These are phyloP conservation scores for Cordilura impudica DNA, from an alignment of 2,888 invertebrate species.

Conservation along the genomic window DNA sequence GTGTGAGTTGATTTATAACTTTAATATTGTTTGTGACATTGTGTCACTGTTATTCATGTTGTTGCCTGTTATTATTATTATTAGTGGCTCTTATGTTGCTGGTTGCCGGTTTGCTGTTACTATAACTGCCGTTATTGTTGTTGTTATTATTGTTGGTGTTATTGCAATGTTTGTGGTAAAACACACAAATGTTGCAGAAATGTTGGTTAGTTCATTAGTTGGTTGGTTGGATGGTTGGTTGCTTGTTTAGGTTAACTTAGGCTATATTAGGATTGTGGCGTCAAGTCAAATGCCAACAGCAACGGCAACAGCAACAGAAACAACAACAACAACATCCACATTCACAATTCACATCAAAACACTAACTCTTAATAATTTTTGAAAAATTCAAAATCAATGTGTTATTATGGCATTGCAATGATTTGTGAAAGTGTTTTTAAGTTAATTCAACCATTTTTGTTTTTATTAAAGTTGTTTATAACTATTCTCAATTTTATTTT, in stretches of 20 bases:
- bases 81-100: slow-evolving; percentile 27
- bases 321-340: slow-evolving; percentile 4
- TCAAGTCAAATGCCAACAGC: slow-evolving; percentile 25
- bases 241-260: slow-evolving; percentile 13
- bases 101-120: slow-evolving; percentile 9
- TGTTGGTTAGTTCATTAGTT: not conserved
- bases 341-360: no score
- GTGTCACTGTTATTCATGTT: slow-evolving; percentile 58
- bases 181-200: slow-evolving; percentile 52
- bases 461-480: slow-evolving; percentile 24
- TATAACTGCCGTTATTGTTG: not conserved
- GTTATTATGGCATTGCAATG: not conserved
- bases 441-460: not conserved
- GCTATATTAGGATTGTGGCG: slow-evolving; percentile 33
- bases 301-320: slow-evolving; percentile 4
- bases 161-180: slow-evolving; percentile 33
- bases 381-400: not conserved
- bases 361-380: no score
- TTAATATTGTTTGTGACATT: slow-evolving; percentile 56
- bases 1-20: slow-evolving; percentile 54
- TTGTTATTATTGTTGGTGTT: slow-evolving; percentile 14
- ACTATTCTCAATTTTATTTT: slow-evolving; percentile 36
- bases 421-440: slow-evolving; percentile 44
- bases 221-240: not conserved
- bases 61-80: slow-evolving; percentile 55